Conservation (phyloP, 1,140 invertebrate genomes). For the Lepidurus apus region DNA sequence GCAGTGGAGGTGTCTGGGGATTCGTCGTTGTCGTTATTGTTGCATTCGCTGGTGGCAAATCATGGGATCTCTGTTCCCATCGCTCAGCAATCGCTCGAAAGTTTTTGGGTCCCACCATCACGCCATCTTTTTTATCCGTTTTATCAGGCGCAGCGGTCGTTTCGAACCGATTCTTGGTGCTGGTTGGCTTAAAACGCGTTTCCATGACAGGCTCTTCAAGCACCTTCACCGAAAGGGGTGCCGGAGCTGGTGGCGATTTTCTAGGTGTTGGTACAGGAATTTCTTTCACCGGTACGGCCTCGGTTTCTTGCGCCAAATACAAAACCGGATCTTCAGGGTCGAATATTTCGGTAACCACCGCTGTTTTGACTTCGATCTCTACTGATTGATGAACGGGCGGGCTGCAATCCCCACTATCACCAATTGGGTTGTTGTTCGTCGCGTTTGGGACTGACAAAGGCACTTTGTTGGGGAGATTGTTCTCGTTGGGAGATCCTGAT, state of each 20-base stretch:
- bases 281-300: conserved; percentile 21
- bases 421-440: background rate
- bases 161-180: conserved; percentile 20
- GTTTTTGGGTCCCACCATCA: conserved; percentile 22
- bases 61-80: conserved; percentile 27
- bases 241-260: conserved; percentile 38
- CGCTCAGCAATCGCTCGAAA: conserved; percentile 32
- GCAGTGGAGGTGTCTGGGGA: background rate
- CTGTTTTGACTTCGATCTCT: conserved; percentile 35
- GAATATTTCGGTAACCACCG: conserved; percentile 40
- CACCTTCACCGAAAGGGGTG: conserved; percentile 34
- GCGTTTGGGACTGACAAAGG: background rate
- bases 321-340: conserved; percentile 29
- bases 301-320: background rate
- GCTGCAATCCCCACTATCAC: background rate
- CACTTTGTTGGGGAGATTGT: background rate
- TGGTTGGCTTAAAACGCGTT: conserved; percentile 11
- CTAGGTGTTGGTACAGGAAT: conserved; percentile 34
- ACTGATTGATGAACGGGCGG: background rate
- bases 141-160: background rate
- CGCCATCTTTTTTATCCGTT: conserved; percentile 11
- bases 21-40: conserved; percentile 25
- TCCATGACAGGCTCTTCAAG: conserved; percentile 22
- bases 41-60: background rate
- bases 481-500: conserved; percentile 51